phyloP scores from a whole-genome alignment of 2,797 vertebrate species.

The Syndactyla subalaris region DNA sequence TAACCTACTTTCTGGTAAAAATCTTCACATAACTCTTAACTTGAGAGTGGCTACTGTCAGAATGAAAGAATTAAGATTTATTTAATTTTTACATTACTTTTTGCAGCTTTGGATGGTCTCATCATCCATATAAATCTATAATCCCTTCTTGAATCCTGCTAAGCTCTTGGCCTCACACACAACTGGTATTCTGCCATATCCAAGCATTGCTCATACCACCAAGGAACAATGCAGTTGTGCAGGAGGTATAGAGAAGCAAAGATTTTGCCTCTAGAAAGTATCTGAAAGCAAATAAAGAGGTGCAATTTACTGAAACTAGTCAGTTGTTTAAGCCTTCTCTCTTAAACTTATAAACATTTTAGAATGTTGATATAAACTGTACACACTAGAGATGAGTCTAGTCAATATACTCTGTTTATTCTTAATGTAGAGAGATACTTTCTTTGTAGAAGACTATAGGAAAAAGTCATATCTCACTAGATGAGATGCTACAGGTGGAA shows the following conservation, averaged over 20 bases:
- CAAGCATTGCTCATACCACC: not conserved
- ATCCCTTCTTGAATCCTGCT: not conserved
- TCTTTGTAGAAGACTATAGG: not conserved
- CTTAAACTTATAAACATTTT: not conserved
- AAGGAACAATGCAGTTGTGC: not conserved
- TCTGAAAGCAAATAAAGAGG: not conserved
- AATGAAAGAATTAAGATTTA: not conserved
- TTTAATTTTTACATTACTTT: not conserved
- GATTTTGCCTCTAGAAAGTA: not conserved
- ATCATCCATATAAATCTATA: not conserved
- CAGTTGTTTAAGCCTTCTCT: not conserved
- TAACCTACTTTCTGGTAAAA: not conserved
- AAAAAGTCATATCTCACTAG: not conserved
- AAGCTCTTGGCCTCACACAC: not conserved
- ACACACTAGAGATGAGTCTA: not conserved
- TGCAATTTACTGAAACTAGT: constrained; percentile 9
- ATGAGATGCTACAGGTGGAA: not conserved
- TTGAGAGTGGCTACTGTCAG: not conserved
- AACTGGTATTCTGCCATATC: not conserved
- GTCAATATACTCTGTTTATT: not conserved
- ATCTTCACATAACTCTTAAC: not conserved
- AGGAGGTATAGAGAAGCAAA: not conserved
- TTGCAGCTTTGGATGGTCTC: not conserved
- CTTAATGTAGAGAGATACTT: not conserved
- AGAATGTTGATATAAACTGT: not conserved